Base-by-base conservation (phyloP, 2,113 vertebrate genomes). In the Myotis brandtii region DNA sequence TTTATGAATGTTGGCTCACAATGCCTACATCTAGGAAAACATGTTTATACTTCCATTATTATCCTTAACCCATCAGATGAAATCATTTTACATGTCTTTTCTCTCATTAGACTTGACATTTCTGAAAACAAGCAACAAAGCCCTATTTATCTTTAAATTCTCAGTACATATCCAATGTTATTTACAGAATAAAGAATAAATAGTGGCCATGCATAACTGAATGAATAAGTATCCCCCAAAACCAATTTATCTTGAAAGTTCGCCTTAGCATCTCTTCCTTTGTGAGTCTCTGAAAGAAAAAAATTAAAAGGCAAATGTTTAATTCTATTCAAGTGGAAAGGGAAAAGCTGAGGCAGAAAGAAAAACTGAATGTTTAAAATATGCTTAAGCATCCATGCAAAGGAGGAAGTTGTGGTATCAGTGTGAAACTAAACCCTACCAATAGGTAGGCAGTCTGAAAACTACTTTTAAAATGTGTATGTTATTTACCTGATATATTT, bases 131-230 rank as follows among this genome's bases (percentile, higher is more conserved):
- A 92, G 37, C 5, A 18, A 43, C 37, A 7, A 69, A 37, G 37
- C 6, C 20, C 54, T 83, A 52, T 40, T 89, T 95, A 86, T 59
- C 80, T 93, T 95, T 82, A 67, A 95, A 94, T 91, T 77, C 3
- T 16, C 16, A 73, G 14, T 46, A 75, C 8, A 34, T 11, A 88
- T 9, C 64, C 5, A 62, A 40, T 54, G 6, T 20, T 79, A 52
- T 21, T 40, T 73, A 81, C 1, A 64, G n/a, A 86, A 82, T 52
- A 96, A 76, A 79, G 0, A 83, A 64, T 43, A 88, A 77, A 69
- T 6, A 69, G 37, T 64, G 48, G 9, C 48, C 30, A 79, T 21
- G 56, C 2, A 52, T 91, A 88, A 91, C 30, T 84, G 83, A 96
- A 73, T 86, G 50, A 66, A 77, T 50, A 93, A 89, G 20, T 50